Evolutionary conservation across 2,113 vertebrate species (phyloP).

Genomic region (Ovis canadensis): DNA sequence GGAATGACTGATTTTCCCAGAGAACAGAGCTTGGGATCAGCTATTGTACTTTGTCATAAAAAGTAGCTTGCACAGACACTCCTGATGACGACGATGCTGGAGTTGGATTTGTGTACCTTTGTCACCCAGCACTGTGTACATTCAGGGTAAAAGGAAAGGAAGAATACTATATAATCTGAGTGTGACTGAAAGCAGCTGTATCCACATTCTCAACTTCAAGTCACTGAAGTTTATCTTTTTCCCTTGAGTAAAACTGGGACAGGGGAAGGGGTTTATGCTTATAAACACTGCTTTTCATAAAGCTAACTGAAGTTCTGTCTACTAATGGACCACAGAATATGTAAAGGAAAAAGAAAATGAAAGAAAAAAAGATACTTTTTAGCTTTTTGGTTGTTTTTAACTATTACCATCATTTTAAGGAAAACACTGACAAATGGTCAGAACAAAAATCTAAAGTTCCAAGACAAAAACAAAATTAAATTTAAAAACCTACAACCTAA

Average conservation of each 20-base stretch:
- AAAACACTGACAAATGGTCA: slow-evolving; percentile 73
- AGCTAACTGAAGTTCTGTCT: slow-evolving; percentile 67
- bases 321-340: slow-evolving; percentile 71
- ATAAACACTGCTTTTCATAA: slow-evolving; percentile 73
- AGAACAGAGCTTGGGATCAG: neutral
- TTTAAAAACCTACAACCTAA: neutral
- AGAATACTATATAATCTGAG: slow-evolving; percentile 69
- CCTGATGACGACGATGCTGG: slow-evolving; percentile 51
- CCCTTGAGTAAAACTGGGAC: slow-evolving; percentile 11
- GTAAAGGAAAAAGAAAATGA: neutral
- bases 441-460: slow-evolving; percentile 59
- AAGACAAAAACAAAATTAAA: neutral
- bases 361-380: slow-evolving; percentile 47
- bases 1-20: slow-evolving; percentile 34
- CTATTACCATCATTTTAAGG: slow-evolving; percentile 43
- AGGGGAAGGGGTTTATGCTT: neutral
- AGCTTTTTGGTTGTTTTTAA: slow-evolving; percentile 63
- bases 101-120: slow-evolving; percentile 27
- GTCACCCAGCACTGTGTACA: slow-evolving; percentile 25
- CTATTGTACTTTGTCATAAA: slow-evolving; percentile 37
- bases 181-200: slow-evolving; percentile 79
- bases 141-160: slow-evolving; percentile 46
- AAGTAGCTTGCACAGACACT: slow-evolving; percentile 48
- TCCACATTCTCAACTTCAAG: slow-evolving; percentile 77
- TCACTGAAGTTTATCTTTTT: slow-evolving; percentile 70